Evolutionary conservation across 2,797 vertebrate species (phyloP), one percentile per base, ranked within the genome.

Genomic region (Tenualosa ilisha): DNA sequence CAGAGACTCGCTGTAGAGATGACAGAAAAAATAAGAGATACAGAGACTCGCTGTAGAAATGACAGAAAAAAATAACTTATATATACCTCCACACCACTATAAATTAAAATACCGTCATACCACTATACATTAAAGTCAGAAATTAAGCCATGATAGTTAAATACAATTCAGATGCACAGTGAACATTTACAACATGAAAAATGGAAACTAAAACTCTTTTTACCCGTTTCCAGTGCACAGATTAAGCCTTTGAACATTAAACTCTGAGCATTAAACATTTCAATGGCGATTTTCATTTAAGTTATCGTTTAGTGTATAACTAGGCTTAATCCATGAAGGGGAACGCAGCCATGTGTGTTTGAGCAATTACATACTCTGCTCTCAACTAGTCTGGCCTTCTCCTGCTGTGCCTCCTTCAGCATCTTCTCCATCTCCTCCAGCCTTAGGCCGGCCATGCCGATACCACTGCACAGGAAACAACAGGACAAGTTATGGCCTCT

Each of bases 351-450:
- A 22, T 40, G 31, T 20, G 31, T 20, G 68, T 72, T 40, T 22
- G 72, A 6, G 37, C 46, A 40, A 22, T 46, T 20, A 87, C 97
- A 96, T 92, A 99, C 98, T 94, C 96, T 93, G 43, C 96, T 97
- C 91, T 99, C 97, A 87, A 98, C 95, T 89, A 99, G 95, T 86
- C 96, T 93, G 0, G 96, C 97, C 94, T 98, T 98, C 93, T 99
- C 98, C 0, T 96, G 96, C 0, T 98, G 97, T 0, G 97, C 97
- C 90, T 99, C 97, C 89, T 96, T 97, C 90, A 99, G 86, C 97
- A 99, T 96, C 95, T 97, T 97, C 93, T 99, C 98, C 97, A 99
- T 99, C 95, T 99, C 98, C 85, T 99, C 98, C 0, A 99, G 96
- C 93, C 97, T 97, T 84, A 97, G 96, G 24, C 92, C 91, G 26